phyloP scores from a whole-genome alignment of 2,888 invertebrate genomes.

The Drosophila histrio region DNA sequence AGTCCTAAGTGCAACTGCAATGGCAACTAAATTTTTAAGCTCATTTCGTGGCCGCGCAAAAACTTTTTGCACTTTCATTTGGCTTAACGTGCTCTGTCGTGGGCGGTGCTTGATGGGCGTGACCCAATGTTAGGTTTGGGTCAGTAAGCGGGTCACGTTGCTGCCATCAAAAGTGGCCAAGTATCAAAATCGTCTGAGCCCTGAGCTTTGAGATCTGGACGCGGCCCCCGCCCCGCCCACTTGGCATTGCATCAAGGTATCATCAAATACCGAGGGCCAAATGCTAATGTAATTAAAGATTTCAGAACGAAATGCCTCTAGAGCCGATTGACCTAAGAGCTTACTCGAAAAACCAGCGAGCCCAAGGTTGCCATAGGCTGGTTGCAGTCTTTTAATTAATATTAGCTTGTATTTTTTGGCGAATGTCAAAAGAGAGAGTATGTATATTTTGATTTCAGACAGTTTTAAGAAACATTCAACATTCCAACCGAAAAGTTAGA shows the following conservation, averaged over 20 bases:
- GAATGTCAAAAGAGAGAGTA: neutral
- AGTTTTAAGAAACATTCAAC: too few relatives aligned
- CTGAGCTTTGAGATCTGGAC: neutral
- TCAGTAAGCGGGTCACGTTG: conserved; percentile 25
- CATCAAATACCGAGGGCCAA: conserved; percentile 40
- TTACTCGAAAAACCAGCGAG: neutral
- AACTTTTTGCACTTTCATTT: conserved; percentile 71
- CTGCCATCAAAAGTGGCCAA: conserved; percentile 25
- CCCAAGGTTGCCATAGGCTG: neutral
- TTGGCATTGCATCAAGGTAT: conserved; percentile 54
- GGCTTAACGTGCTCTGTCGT: conserved; percentile 25
- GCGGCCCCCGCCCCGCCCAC: conserved; percentile 2
- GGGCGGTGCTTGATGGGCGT: conserved; percentile 11
- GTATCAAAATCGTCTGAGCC: neutral
- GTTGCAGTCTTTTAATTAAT: neutral
- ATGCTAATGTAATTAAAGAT: conserved; percentile 58
- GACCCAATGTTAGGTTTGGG: neutral
- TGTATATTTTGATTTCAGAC: neutral
- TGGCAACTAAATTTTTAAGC: conserved; percentile 70
- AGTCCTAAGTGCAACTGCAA: conserved; percentile 39
- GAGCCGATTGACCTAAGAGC: conserved; percentile 18
- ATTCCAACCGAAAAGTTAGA: too few relatives aligned
- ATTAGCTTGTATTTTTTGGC: neutral
- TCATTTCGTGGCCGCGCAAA: conserved; percentile 62
- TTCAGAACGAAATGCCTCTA: conserved; percentile 27